Base-by-base conservation (phyloP, 2,797 vertebrate species). In the Champsocephalus esox region DNA sequence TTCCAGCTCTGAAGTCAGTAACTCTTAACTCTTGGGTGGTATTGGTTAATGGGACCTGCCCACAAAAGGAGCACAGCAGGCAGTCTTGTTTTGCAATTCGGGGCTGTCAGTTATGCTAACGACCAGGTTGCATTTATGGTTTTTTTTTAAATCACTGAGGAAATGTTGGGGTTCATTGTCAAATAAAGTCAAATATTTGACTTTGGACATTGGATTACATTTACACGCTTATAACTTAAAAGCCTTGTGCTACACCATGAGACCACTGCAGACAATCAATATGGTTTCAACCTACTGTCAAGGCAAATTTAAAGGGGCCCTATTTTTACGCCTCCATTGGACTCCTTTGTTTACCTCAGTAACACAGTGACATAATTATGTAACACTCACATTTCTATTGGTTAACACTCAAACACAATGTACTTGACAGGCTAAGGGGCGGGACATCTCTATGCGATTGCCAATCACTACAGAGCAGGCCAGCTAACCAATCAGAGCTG, bases 201-300 rank as follows among this genome's bases (percentile, higher is more conserved):
- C 32, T 58, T 32, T 52, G 21, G 28, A 28, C 28, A 6, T 38
- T 38, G 34, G 8, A 6, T 38, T 38, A 38, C 34, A 38, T 38
- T 2, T 48, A 21, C 21, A 50, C 32, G 10, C 5, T 17, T 3
- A 6, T 51, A 76, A 72, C 46, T 46, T n/a, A 74, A 32, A 63
- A 46, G 48, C 56, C n/a, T 65, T 50, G 59, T 38, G 44, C 49
- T 46, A n/a, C 41, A 70, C 24, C 49, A 50, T 69, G 16, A 81
- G 52, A 74, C 34, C 28, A 68, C 43, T 16, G 41, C 55, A 74
- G 63, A 60, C 51, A 61, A 38, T 38, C 0, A 38, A 56, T n/a
- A 60, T 57, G 62, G 75, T 82, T 82, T 70, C 61, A 16, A 24
- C 13, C 66, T 16, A 3, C 63, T 63, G 43, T 71, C 58, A 51